These are phyloP conservation scores for Linhomoeus sp. DNA, from an alignment of 2,888 invertebrate species.

Conservation along the genomic window DNA sequence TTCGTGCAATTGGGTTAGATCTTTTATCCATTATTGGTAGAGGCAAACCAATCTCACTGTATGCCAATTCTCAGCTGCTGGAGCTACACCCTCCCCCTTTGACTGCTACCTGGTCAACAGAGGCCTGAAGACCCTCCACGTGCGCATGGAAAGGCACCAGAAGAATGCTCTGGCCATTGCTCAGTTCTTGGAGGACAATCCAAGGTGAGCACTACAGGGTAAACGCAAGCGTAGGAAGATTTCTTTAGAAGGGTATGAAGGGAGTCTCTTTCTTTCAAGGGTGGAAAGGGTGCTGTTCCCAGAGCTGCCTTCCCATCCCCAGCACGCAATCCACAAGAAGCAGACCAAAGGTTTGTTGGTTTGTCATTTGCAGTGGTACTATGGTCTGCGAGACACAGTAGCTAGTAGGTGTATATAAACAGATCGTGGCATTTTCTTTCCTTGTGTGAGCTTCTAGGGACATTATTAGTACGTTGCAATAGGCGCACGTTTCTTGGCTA, in stretches of 20 bases:
- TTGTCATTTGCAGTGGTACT: too few relatives aligned
- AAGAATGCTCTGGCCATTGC: conserved; percentile 56
- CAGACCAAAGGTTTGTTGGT: too few relatives aligned
- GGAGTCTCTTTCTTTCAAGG: too few relatives aligned
- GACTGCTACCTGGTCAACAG: conserved; percentile 76
- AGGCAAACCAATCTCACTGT: too few relatives aligned
- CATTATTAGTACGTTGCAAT: too few relatives aligned
- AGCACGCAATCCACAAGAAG: conserved; percentile 52
- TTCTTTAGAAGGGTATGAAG: too few relatives aligned
- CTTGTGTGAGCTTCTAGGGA: too few relatives aligned
- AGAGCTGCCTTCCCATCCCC: conserved; percentile 63
- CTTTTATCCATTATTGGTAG: neutral
- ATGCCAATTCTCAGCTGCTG: conserved; percentile 44
- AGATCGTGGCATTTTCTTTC: too few relatives aligned
- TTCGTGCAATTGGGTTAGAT: conserved; percentile 36
- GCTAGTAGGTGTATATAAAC: too few relatives aligned
- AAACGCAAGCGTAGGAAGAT: neutral
- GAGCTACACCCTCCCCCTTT: conserved; percentile 82
- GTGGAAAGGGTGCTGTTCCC: conserved; percentile 17
- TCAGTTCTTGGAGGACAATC: conserved; percentile 56
- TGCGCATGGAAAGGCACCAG: conserved; percentile 75
- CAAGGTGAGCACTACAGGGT: conserved; percentile 28
- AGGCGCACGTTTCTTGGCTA: too few relatives aligned
- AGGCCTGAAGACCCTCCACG: conserved; percentile 71
- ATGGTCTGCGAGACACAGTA: too few relatives aligned